These are phyloP conservation scores for Cosmopolites sordidus DNA, from an alignment of 2,888 invertebrate species.

Conservation along the genomic window DNA sequence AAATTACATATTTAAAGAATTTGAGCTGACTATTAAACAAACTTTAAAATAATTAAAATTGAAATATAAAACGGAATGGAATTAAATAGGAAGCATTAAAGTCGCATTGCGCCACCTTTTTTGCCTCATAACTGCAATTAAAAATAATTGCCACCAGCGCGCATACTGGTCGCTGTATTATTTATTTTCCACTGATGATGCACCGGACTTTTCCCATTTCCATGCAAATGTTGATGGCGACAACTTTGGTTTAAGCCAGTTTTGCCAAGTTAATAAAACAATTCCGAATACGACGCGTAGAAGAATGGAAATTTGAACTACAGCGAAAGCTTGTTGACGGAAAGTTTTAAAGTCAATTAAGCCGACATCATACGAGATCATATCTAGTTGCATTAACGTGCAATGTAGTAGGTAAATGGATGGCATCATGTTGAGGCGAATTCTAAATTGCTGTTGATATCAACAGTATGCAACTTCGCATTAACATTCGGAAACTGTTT, in stretches of 20 bases:
- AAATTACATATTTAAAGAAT: too few species aligned
- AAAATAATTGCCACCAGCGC: too few species aligned
- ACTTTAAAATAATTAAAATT: too few species aligned
- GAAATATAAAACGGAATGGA: too few species aligned
- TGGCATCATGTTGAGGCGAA: neutral
- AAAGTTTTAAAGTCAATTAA: constrained; percentile 1
- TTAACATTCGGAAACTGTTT: too few species aligned
- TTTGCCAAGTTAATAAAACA: constrained; percentile 19
- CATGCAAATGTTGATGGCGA: constrained; percentile 20
- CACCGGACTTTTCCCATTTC: constrained; percentile 22
- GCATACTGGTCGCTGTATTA: constrained; percentile 1
- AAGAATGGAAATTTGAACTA: neutral
- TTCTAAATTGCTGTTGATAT: too few species aligned
- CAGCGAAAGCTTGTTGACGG: neutral
- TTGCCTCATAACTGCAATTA: too few species aligned
- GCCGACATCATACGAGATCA: neutral
- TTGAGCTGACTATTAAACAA: too few species aligned
- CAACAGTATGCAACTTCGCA: too few species aligned
- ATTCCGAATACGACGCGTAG: constrained; percentile 6
- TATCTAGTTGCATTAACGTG: neutral
- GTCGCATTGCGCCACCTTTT: too few species aligned
- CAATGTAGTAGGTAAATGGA: neutral
- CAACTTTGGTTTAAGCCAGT: constrained; percentile 13
- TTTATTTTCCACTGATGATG: constrained; percentile 15
- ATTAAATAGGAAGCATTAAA: too few species aligned